phyloP scores from a whole-genome alignment of 2,113 vertebrate genomes.

The Hyperopisus bebe region DNA sequence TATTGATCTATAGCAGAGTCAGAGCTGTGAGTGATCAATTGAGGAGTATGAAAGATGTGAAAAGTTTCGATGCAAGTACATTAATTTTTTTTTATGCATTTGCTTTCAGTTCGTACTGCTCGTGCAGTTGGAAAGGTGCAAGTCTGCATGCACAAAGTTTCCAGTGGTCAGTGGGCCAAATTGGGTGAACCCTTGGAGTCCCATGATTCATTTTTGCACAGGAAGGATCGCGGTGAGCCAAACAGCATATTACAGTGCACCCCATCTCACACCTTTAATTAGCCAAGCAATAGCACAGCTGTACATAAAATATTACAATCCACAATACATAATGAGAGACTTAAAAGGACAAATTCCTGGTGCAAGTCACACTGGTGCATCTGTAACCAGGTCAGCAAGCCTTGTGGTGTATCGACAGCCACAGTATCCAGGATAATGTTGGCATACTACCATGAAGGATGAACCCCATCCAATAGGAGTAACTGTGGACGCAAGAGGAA shows the following conservation, averaged over 20 bases:
- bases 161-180: constrained; percentile 61
- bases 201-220: constrained; percentile 69
- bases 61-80: background rate
- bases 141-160: constrained; percentile 68
- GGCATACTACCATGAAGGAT: background rate
- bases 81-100: background rate
- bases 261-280: background rate
- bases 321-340: background rate
- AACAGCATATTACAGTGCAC: background rate
- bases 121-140: constrained; percentile 81
- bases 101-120: constrained; percentile 61
- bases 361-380: background rate
- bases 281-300: background rate
- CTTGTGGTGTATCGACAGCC: background rate
- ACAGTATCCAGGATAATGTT: background rate
- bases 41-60: background rate
- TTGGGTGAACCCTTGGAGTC: constrained; percentile 69
- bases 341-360: background rate
- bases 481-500: background rate
- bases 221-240: constrained; percentile 69
- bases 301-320: background rate
- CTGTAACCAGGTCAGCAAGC: background rate
- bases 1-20: background rate
- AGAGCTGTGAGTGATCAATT: background rate
- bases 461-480: background rate